Base-by-base conservation (phyloP, 2,113 vertebrate genomes). In the Plectropomus leopardus region DNA sequence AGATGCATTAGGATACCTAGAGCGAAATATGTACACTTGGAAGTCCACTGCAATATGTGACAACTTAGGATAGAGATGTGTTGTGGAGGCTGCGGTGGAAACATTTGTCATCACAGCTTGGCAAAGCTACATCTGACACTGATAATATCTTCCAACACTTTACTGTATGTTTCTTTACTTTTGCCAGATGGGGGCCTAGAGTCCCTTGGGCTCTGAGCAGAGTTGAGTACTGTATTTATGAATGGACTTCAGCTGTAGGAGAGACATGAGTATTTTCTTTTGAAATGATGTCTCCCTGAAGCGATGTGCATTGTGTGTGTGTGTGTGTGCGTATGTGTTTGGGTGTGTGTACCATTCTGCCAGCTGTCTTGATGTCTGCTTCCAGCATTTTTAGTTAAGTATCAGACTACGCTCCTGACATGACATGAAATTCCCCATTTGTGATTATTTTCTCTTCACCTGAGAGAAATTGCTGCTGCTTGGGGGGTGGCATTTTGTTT, bases 291-390 rank as follows among this genome's bases (percentile, higher is more conserved):
- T 70, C 45, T 65, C 19, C 65, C 44, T 40, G 34, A 30, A 73
- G 60, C 47, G 8, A 21, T 7, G 4, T 42, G 11, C 2, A 30
- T 23, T 45, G 51, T 32, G 54, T 57, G 69, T 63, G 57, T 70
- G 26, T 58, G 68, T 28, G 48, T 45, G 51, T 50, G 53, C 67
- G 70, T 58, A 60, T 58, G 44, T 44, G 47, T 9, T 6, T 63
- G 42, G 58, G 72, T 34, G 30, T 64, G 42, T 70, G 57, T 76
- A 48, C 17, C 17, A 23, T 14, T 26, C 14, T 64, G 40, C 65
- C 72, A 61, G 59, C 60, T 67, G 67, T 64, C 51, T 63, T 70
- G 40, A 81, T 82, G 50, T 57, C 54, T 53, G 42, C 73, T 78
- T 44, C 58, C 47, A 51, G 73, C 74, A 44, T 60, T 53, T 73